A percentile compares a stretch with the other conserved stretches of the same genome.
phyloP scores from a whole-genome alignment of 2,888 invertebrate genomes.

The Notocelia uddmanniana region DNA sequence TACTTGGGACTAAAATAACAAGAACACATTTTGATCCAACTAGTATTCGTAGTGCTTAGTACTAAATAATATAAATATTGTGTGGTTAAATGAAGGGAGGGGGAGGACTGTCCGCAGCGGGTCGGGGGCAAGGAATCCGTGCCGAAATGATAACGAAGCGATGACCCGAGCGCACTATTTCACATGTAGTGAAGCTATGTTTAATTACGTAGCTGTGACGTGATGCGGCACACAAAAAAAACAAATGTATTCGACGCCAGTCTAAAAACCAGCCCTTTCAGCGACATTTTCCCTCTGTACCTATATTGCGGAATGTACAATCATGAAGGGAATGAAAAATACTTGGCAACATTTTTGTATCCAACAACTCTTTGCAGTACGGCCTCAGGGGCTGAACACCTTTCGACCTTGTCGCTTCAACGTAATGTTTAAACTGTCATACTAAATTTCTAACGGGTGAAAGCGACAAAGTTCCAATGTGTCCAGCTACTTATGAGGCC shows the following conservation, averaged over 20 bases:
- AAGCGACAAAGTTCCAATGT: too few relatives aligned
- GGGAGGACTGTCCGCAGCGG: slow-evolving; percentile 47
- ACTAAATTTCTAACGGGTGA: too few relatives aligned
- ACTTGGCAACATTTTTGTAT: not conserved
- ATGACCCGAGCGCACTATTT: slow-evolving; percentile 64
- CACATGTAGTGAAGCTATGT: slow-evolving; percentile 55
- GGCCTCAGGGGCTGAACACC: too few relatives aligned
- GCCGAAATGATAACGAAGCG: slow-evolving; percentile 83
- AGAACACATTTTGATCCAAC: too few relatives aligned
- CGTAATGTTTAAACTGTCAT: too few relatives aligned
- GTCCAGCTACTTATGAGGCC: too few relatives aligned
- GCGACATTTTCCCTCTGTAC: not conserved
- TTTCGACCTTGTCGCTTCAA: too few relatives aligned
- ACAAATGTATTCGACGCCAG: too few relatives aligned
- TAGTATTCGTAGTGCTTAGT: too few relatives aligned
- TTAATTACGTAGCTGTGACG: slow-evolving; percentile 54
- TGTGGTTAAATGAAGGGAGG: slow-evolving; percentile 18
- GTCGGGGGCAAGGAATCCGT: slow-evolving; percentile 78
- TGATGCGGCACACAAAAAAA: not conserved
- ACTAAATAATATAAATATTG: slow-evolving; percentile 3
- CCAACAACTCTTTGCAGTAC: not conserved
- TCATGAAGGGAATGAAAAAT: not conserved
- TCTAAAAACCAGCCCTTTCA: too few relatives aligned
- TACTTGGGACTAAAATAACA: too few relatives aligned
- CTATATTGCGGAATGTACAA: not conserved